Conservation (phyloP, 2,888 invertebrate species). For the Lasioglossum villosulum region DNA sequence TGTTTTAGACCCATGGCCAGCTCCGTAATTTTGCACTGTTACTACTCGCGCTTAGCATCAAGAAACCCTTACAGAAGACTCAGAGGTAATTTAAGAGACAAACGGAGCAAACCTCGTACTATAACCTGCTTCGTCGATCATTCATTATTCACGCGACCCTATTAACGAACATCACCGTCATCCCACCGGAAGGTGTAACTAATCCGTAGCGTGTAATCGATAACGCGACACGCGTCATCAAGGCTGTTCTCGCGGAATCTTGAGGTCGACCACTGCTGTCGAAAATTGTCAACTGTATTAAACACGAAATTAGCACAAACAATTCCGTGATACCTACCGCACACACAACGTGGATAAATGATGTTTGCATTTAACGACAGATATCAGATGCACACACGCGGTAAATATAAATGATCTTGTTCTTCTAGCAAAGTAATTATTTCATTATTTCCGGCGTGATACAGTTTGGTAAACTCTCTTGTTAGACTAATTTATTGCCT, state of each 20-base stretch:
- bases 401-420: neutral
- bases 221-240: slow-evolving; percentile 31
- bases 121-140: slow-evolving; percentile 26
- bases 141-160: slow-evolving; percentile 55
- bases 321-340: neutral
- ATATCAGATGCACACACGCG: neutral
- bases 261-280: neutral
- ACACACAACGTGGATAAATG: neutral
- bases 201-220: slow-evolving; percentile 58
- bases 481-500: no score
- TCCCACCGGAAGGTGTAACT: slow-evolving; percentile 51
- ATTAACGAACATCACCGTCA: slow-evolving; percentile 47
- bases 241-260: slow-evolving; percentile 10
- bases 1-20: neutral
- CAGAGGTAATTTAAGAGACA: neutral
- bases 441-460: no score
- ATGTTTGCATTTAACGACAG: neutral
- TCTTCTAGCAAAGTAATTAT: neutral
- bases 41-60: neutral
- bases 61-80: neutral
- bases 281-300: neutral
- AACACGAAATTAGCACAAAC: neutral
- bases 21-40: neutral
- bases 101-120: neutral
- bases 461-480: no score